Evolutionary conservation across 2,797 vertebrate genomes (phyloP).

Genomic region (Hapalemur alaotrensis): DNA sequence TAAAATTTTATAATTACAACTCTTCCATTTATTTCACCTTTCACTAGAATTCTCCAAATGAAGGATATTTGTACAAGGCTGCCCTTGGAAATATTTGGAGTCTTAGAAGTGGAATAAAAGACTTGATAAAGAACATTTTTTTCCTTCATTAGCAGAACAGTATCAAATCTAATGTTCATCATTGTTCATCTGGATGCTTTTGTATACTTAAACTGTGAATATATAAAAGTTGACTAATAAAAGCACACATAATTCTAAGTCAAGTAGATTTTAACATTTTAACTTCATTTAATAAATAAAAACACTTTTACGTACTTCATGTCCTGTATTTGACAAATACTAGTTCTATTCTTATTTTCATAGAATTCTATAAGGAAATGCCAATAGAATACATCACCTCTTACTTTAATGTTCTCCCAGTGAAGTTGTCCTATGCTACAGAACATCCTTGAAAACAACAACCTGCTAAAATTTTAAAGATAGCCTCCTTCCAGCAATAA

Average conservation of each 20-base stretch:
- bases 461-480: slow-evolving; percentile 74
- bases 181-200: neutral
- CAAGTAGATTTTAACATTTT: neutral
- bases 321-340: neutral
- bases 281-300: neutral
- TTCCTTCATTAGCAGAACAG: neutral
- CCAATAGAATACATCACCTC: slow-evolving; percentile 22
- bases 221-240: neutral
- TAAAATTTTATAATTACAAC: neutral
- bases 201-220: neutral
- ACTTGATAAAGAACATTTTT: neutral
- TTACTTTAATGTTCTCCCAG: slow-evolving; percentile 48
- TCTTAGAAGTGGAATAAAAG: neutral
- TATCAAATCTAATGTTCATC: neutral
- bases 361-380: slow-evolving; percentile 33
- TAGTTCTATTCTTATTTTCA: slow-evolving; percentile 8
- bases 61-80: neutral
- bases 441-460: slow-evolving; percentile 60
- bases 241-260: neutral
- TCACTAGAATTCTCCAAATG: neutral
- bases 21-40: neutral
- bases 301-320: neutral
- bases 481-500: slow-evolving; percentile 79
- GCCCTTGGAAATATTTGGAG: neutral
- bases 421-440: slow-evolving; percentile 3